Base-by-base conservation (phyloP, 2,113 vertebrate genomes). In the Microcebus ravelobensis region DNA sequence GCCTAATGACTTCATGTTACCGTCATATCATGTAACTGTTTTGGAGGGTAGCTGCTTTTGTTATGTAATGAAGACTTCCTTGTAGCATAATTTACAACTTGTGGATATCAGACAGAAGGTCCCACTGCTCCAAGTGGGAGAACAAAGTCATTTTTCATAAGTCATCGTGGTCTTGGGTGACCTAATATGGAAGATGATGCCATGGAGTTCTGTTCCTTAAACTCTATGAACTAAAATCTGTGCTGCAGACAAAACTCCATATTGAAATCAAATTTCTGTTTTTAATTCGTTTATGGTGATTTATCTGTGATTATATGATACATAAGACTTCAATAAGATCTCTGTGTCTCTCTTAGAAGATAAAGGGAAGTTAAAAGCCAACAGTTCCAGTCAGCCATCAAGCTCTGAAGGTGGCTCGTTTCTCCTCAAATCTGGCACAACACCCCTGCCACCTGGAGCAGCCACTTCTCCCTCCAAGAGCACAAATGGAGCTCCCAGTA, bases 301-400 rank as follows among this genome's bases (percentile, higher is more conserved):
- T 67, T 55, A 67, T 48, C 77, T 59, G 13, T 59, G 63, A 77
- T 88, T 71, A 45, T 29, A 61, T 25, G 59, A 61, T 70, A 20
- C 23, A 34, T 15, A 20, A 83, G n/a, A 0, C 76, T 91, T 63
- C 70, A 90, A 94, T 82, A 91, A 5, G 45, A 5, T 0, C 0
- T 96, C 45, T 97, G 67, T 97, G 7, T 95, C 80, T 97, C 76
- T 96, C 98, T 90, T 93, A 99, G 99, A 99, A 95, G 98, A 98
- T 5, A 98, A 98, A 97, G 98, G 97, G 81, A 98, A 98, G 95
- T 94, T 94, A 92, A 99, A 98, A 97, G 63, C 92, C 92, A 98
- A 1, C 39, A 96, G 48, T 88, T 95, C 84, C 57, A 87, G 89
- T 97, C 98, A 98, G 92, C 97, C 97, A 21, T 81, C 97, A 71